Percentiles rank a stretch among this genome's conserved stretches.
Evolutionary conservation across 2,888 invertebrate genomes (phyloP).

Genomic region (Resseliella maxima): DNA sequence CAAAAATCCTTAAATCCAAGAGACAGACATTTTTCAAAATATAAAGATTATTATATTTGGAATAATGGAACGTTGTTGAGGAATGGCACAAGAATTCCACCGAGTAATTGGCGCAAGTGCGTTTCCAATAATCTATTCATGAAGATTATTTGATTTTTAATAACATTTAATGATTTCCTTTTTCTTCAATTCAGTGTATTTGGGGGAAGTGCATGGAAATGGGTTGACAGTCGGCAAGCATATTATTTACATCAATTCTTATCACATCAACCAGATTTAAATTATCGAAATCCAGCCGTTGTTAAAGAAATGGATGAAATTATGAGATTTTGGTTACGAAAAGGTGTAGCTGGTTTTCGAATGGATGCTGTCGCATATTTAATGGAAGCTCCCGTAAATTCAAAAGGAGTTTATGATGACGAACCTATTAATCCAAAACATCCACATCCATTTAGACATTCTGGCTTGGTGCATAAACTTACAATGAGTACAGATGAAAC

Average conservation of each 20-base stretch:
- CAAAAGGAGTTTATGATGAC: too few species aligned
- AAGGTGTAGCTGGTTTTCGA: background rate
- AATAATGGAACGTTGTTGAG: constrained; percentile 60
- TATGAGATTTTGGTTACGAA: background rate
- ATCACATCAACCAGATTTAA: constrained; percentile 73
- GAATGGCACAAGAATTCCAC: constrained; percentile 62
- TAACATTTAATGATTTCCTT: too few species aligned
- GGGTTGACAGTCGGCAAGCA: constrained; percentile 70
- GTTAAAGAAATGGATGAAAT: constrained; percentile 66
- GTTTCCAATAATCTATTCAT: too few species aligned
- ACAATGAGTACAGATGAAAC: too few species aligned
- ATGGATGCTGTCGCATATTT: background rate
- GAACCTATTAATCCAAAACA: too few species aligned
- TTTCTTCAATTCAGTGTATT: constrained; percentile 63
- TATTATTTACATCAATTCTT: constrained; percentile 73
- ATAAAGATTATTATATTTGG: constrained; percentile 77
- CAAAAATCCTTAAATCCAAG: constrained; percentile 72
- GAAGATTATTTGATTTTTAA: background rate
- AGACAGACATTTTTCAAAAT: constrained; percentile 60
- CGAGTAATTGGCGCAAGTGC: constrained; percentile 66
- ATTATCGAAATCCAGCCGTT: constrained; percentile 70
- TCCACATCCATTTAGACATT: too few species aligned
- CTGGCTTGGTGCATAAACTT: too few species aligned
- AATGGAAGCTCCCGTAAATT: too few species aligned
- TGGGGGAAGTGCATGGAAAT: constrained; percentile 75